Conservation (phyloP, 2,888 invertebrate species). For the Archaeoteleia sp. region DNA sequence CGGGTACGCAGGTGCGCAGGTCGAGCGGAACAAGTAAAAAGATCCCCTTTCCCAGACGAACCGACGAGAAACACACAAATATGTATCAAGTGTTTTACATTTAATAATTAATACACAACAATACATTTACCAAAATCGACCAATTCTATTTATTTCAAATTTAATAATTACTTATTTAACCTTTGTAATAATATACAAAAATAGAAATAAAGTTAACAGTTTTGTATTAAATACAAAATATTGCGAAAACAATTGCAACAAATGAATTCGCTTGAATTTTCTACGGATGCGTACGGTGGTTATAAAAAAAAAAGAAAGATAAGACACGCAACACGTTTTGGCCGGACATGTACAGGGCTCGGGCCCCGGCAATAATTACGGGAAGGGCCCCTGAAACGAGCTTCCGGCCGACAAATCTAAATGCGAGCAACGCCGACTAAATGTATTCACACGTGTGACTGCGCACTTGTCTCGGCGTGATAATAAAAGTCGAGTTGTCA, state of each 20-base stretch:
- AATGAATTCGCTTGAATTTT: slow-evolving; percentile 15
- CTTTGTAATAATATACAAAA: too few species aligned
- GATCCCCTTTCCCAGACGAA: slow-evolving; percentile 45
- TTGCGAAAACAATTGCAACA: too few species aligned
- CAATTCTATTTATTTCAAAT: too few species aligned
- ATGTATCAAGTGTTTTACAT: too few species aligned
- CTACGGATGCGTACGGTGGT: too few species aligned
- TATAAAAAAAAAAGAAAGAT: too few species aligned
- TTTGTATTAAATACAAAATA: too few species aligned
- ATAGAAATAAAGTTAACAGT: too few species aligned
- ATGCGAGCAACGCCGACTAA: slow-evolving; percentile 13
- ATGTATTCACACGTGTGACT: slow-evolving; percentile 35
- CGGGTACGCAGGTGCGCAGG: slow-evolving; percentile 40
- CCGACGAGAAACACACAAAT: too few species aligned
- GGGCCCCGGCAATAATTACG: slow-evolving; percentile 60
- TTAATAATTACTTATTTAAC: too few species aligned
- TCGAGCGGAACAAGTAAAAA: slow-evolving; percentile 42
- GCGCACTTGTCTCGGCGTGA: slow-evolving; percentile 19
- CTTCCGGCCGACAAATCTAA: slow-evolving; percentile 61
- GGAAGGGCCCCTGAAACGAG: slow-evolving; percentile 63
- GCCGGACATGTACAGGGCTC: slow-evolving; percentile 11
- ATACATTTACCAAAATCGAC: too few species aligned
- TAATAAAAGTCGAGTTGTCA: slow-evolving; percentile 8
- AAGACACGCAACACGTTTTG: slow-evolving; percentile 10
- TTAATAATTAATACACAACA: too few species aligned